Percentiles rank a stretch among this genome's conserved stretches.
Conservation (phyloP, 2,888 invertebrate genomes). For the Ceramica pisi region DNA sequence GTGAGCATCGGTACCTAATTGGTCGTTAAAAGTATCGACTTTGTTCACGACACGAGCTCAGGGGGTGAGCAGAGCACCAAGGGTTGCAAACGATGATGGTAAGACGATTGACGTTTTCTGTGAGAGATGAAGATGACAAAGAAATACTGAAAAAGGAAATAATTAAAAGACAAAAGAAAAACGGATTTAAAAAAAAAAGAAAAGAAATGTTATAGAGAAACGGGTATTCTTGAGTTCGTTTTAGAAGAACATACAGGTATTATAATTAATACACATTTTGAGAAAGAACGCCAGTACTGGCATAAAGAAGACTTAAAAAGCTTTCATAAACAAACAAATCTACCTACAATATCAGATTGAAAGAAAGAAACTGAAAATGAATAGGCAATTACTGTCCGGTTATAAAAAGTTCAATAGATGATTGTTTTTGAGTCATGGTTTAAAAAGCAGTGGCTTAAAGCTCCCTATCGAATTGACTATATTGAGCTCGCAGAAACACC, state of each 20-base stretch:
- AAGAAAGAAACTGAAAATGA: no score
- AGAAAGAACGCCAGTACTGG: no score
- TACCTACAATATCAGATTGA: no score
- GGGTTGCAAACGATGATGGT: not conserved
- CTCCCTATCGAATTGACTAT: no score
- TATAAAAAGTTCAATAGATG: no score
- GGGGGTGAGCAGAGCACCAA: constrained; percentile 11
- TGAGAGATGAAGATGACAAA: constrained; percentile 10
- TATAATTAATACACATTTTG: no score
- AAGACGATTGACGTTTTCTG: constrained; percentile 25
- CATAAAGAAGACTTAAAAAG: no score
- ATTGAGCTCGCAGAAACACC: no score
- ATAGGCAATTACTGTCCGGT: no score
- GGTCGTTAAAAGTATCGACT: constrained; percentile 61
- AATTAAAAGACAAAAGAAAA: constrained; percentile 2
- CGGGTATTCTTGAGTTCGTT: not conserved
- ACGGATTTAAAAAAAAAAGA: not conserved
- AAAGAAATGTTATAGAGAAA: not conserved
- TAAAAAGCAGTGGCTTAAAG: no score
- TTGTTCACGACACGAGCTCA: constrained; percentile 40
- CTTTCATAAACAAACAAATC: no score
- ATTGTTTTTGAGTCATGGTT: no score
- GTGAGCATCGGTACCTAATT: constrained; percentile 55
- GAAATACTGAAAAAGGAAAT: constrained; percentile 21
- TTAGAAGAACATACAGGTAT: not conserved